Percentiles rank a stretch among this genome's conserved stretches.
Conservation (phyloP, 1,140 invertebrate species). For the Sinella curviseta region DNA sequence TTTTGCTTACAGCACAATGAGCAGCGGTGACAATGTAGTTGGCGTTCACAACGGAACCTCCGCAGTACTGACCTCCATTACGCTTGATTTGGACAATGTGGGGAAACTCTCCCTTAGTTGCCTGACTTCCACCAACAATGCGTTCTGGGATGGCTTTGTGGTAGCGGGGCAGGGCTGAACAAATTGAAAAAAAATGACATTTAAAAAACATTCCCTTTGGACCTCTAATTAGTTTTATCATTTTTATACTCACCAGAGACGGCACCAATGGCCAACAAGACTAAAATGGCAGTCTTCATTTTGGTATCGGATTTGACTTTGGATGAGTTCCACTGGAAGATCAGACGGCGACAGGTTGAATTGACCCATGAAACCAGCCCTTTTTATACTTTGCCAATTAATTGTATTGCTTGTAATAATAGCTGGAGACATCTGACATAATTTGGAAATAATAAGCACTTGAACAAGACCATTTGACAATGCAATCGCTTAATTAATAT, state of each 20-base stretch:
- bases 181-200: constrained; percentile 22
- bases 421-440: not conserved
- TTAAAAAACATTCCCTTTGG: not conserved
- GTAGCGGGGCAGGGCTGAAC: constrained; percentile 11
- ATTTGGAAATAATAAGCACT: no score
- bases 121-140: constrained; percentile 50
- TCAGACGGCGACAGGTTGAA: not conserved
- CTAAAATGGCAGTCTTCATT: constrained; percentile 18
- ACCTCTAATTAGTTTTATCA: not conserved
- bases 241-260: not conserved
- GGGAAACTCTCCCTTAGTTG: constrained; percentile 50
- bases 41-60: constrained; percentile 38
- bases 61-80: constrained; percentile 37
- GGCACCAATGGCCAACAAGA: constrained; percentile 26
- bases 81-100: constrained; percentile 38
- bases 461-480: not conserved
- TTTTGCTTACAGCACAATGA: constrained; percentile 17
- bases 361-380: not conserved
- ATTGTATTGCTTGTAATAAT: not conserved
- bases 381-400: not conserved
- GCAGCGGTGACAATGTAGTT: constrained; percentile 40
- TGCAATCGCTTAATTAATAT: no score
- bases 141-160: not conserved
- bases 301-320: not conserved
- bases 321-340: not conserved